phyloP scores from a whole-genome alignment of 2,888 invertebrate genomes.

The Dermolepida albohirtum region DNA sequence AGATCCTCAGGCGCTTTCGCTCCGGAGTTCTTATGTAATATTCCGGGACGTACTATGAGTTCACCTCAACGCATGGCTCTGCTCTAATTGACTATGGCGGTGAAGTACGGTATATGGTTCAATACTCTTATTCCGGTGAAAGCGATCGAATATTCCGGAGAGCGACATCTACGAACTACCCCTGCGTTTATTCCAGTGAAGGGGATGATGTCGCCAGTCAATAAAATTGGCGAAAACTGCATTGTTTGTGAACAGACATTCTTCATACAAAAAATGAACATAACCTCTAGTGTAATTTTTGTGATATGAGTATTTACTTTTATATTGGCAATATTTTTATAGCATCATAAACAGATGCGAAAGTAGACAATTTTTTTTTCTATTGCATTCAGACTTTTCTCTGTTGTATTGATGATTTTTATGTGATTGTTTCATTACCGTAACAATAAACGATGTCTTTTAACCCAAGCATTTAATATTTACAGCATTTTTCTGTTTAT shows the following conservation, averaged over 20 bases:
- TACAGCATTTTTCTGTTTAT: too few relatives aligned
- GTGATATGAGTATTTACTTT: too few relatives aligned
- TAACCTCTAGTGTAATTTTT: too few relatives aligned
- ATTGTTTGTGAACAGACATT: background rate
- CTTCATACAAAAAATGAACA: background rate
- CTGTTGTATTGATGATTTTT: too few relatives aligned
- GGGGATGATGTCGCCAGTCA: background rate
- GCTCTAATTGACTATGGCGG: slow-evolving; percentile 60
- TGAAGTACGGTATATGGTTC: slow-evolving; percentile 61
- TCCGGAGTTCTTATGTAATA: slow-evolving; percentile 30
- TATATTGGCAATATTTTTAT: too few relatives aligned
- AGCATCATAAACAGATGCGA: too few relatives aligned
- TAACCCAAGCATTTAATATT: too few relatives aligned
- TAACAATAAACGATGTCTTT: too few relatives aligned
- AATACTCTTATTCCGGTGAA: slow-evolving; percentile 55
- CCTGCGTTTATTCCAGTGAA: background rate
- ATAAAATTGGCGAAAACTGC: slow-evolving; percentile 4
- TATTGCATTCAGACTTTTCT: too few relatives aligned
- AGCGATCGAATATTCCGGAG: slow-evolving; percentile 51
- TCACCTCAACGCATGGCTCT: slow-evolving; percentile 50
- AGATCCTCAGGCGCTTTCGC: background rate
- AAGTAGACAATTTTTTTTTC: too few relatives aligned
- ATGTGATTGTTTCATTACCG: too few relatives aligned
- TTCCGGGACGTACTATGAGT: slow-evolving; percentile 37
- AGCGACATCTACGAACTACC: slow-evolving; percentile 46